phyloP scores from a whole-genome alignment of 2,113 vertebrate genomes.

The Gopherus evgoodei region DNA sequence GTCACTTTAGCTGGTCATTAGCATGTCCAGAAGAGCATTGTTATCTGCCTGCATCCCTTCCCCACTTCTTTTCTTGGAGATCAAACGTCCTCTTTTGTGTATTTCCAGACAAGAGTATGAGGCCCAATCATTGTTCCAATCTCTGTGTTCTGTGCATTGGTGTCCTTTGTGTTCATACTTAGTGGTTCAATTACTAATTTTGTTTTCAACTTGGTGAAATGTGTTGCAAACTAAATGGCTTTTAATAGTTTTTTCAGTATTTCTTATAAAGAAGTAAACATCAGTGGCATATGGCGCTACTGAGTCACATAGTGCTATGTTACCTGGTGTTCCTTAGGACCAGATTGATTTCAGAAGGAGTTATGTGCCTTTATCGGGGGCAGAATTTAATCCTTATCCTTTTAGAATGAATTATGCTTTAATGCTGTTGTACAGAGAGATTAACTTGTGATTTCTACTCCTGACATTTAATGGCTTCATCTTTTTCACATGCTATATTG shows the following conservation, averaged over 20 bases:
- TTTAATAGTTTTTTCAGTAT: background rate
- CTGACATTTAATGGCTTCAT: background rate
- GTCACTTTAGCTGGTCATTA: background rate
- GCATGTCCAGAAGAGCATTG: background rate
- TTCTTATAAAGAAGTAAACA: constrained; percentile 3
- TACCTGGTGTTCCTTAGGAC: background rate
- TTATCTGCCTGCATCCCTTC: background rate
- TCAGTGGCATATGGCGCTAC: background rate
- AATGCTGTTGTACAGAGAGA: background rate
- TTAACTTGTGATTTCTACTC: background rate
- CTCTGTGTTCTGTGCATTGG: background rate
- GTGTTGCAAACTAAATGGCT: background rate
- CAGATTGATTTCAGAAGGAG: background rate
- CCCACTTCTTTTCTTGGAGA: background rate
- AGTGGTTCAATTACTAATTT: background rate
- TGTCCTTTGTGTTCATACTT: background rate
- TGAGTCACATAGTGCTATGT: background rate
- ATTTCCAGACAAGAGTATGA: background rate
- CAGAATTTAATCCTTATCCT: background rate
- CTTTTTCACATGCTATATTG: background rate
- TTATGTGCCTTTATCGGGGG: background rate
- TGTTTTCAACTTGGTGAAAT: constrained; percentile 2
- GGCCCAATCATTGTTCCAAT: background rate
- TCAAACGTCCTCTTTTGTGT: background rate
- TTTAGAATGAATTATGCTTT: background rate